Evolutionary conservation across 2,888 invertebrate species (phyloP).

Genomic region (Pollenia angustigena): DNA sequence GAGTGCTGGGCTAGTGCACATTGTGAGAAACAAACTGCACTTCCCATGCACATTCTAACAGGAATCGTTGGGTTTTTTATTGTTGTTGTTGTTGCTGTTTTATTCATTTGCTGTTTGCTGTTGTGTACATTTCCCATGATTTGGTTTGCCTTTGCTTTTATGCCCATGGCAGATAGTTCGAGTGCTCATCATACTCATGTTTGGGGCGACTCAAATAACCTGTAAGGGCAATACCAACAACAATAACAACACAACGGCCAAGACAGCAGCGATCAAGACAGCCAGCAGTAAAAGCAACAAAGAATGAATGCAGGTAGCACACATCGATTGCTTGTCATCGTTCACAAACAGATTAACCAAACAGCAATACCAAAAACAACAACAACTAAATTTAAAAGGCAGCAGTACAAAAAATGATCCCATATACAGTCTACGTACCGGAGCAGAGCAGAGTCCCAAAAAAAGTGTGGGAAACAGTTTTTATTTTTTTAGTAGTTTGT

Average conservation of each 20-base stretch:
- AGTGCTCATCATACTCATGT: slow-evolving; percentile 49
- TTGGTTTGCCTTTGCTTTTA: slow-evolving; percentile 69
- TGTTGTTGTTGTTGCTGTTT: slow-evolving; percentile 26
- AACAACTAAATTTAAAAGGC: slow-evolving; percentile 38
- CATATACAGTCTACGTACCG: slow-evolving; percentile 34
- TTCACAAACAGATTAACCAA: slow-evolving; percentile 73
- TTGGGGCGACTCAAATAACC: slow-evolving; percentile 72
- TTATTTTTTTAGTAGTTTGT: slow-evolving; percentile 71
- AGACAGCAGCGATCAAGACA: slow-evolving; percentile 56
- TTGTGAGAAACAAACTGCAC: slow-evolving; percentile 78
- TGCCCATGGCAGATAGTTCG: slow-evolving; percentile 42
- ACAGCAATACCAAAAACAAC: slow-evolving; percentile 53
- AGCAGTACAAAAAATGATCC: slow-evolving; percentile 53
- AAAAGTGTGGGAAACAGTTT: slow-evolving; percentile 78
- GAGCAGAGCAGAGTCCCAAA: slow-evolving; percentile 72
- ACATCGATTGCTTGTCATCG: slow-evolving; percentile 74
- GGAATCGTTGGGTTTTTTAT: slow-evolving; percentile 77
- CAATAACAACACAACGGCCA: slow-evolving; percentile 50
- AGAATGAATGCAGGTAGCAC: slow-evolving; percentile 75
- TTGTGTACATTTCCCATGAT: slow-evolving; percentile 82
- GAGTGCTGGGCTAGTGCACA: slow-evolving; percentile 76
- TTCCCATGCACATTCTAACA: slow-evolving; percentile 83
- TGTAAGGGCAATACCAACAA: slow-evolving; percentile 70
- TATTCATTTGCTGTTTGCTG: slow-evolving; percentile 68
- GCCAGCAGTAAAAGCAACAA: slow-evolving; percentile 53